Evolutionary conservation across 2,797 vertebrate species (phyloP).

Genomic region (Syndactyla subalaris): DNA sequence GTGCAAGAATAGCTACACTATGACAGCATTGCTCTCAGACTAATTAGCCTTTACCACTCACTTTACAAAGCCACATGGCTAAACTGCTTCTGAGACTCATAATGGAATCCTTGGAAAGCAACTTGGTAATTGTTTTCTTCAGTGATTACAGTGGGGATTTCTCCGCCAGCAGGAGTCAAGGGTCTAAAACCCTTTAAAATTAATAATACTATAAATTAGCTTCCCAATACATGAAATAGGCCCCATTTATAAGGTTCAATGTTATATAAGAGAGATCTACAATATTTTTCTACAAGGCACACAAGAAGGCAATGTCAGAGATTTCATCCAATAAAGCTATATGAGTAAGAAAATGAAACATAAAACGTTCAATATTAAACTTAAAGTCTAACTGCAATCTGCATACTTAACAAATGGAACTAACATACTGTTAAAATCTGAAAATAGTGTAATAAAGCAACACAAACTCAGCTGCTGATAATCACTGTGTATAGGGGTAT

Average conservation of each 20-base stretch:
- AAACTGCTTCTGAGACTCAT: constrained; percentile 3
- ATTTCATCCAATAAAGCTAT: not conserved
- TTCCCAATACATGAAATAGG: constrained; percentile 39
- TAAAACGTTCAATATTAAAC: not conserved
- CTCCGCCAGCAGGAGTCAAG: constrained; percentile 26
- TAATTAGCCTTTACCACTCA: constrained; percentile 30
- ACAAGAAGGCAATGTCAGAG: not conserved
- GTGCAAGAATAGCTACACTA: not conserved
- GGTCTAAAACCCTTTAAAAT: constrained; percentile 39
- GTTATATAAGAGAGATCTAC: not conserved
- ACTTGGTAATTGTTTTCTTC: constrained; percentile 16
- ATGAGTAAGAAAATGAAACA: not conserved
- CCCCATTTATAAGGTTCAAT: not conserved
- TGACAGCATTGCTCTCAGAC: not conserved
- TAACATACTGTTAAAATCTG: constrained; percentile 51
- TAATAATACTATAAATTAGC: constrained; percentile 25
- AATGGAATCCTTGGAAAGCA: constrained; percentile 28
- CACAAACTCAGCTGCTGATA: constrained; percentile 33
- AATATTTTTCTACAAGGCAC: not conserved
- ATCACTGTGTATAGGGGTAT: constrained; percentile 24
- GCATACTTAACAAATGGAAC: not conserved
- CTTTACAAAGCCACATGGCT: not conserved
- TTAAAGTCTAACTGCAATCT: not conserved
- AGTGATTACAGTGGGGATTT: constrained; percentile 52
- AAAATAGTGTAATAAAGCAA: constrained; percentile 57